These are phyloP conservation scores for Rhynchopsitta pachyrhyncha DNA, from an alignment of 2,113 vertebrate species.

Conservation along the genomic window DNA sequence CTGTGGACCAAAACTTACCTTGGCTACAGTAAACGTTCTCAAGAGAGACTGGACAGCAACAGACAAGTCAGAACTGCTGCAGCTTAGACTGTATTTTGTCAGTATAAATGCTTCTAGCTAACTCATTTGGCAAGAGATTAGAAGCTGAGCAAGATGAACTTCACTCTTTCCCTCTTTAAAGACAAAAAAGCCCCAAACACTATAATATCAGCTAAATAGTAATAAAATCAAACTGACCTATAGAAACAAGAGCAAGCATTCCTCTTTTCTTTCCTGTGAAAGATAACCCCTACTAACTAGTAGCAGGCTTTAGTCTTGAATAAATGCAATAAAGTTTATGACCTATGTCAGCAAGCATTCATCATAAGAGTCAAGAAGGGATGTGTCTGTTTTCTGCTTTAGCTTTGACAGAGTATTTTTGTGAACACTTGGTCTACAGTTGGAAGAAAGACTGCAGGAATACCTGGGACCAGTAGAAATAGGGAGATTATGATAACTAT, in stretches of 20 bases:
- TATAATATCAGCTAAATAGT: background rate
- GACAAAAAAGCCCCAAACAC: background rate
- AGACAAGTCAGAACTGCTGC: conserved; percentile 12
- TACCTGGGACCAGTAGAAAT: background rate
- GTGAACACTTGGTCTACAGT: background rate
- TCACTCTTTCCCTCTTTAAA: background rate
- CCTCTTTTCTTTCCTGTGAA: background rate
- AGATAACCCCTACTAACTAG: background rate
- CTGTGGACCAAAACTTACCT: background rate
- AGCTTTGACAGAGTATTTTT: background rate
- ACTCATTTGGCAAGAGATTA: conserved; percentile 55
- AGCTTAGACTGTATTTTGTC: background rate
- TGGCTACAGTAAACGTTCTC: background rate
- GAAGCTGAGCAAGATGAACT: conserved; percentile 27
- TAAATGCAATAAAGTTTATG: background rate
- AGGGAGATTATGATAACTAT: background rate
- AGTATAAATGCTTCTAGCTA: conserved; percentile 18
- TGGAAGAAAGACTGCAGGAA: background rate
- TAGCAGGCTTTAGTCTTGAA: background rate
- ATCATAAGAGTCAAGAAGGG: background rate
- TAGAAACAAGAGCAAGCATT: background rate
- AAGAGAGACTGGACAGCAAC: background rate
- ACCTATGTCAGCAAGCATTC: background rate
- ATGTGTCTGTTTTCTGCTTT: background rate
- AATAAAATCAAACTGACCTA: background rate